Evolutionary conservation across 1,140 invertebrate species (phyloP).

Genomic region (Triops longicaudatus): DNA sequence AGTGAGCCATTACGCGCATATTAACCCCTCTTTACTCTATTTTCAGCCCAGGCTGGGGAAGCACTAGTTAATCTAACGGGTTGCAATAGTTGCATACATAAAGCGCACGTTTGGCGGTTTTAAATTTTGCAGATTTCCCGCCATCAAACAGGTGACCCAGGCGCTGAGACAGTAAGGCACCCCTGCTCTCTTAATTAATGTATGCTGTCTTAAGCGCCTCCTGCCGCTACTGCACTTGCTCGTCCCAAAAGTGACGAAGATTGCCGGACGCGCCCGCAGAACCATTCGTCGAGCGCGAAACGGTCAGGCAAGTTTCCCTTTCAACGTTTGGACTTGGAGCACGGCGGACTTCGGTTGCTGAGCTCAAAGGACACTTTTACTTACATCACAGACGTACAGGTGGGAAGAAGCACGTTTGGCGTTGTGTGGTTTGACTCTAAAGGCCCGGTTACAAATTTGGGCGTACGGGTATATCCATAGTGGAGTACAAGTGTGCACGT

Average conservation of each 20-base stretch:
- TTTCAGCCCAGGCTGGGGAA: no score
- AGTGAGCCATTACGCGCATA: no score
- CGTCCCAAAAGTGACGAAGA: neutral
- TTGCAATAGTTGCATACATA: no score
- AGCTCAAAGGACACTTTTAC: slow-evolving; percentile 15
- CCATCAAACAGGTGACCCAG: neutral
- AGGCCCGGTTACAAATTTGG: neutral
- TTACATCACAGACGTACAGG: neutral
- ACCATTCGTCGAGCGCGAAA: neutral
- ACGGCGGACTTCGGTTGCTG: slow-evolving; percentile 13
- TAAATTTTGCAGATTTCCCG: neutral
- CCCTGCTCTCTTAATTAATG: neutral
- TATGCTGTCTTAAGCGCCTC: neutral
- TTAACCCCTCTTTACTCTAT: no score
- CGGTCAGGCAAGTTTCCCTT: neutral
- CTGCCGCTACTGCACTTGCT: slow-evolving; percentile 1
- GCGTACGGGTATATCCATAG: neutral
- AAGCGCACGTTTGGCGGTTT: no score
- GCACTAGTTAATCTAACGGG: no score
- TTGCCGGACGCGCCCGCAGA: neutral
- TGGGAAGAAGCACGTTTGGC: neutral
- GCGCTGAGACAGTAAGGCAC: neutral
- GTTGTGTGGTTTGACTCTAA: neutral
- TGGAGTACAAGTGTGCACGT: slow-evolving; percentile 1
- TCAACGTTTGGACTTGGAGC: slow-evolving; percentile 10